Percentiles rank a stretch among this genome's conserved stretches.
Conservation (phyloP, 2,113 vertebrate genomes). For the Osmerus eperlanus region DNA sequence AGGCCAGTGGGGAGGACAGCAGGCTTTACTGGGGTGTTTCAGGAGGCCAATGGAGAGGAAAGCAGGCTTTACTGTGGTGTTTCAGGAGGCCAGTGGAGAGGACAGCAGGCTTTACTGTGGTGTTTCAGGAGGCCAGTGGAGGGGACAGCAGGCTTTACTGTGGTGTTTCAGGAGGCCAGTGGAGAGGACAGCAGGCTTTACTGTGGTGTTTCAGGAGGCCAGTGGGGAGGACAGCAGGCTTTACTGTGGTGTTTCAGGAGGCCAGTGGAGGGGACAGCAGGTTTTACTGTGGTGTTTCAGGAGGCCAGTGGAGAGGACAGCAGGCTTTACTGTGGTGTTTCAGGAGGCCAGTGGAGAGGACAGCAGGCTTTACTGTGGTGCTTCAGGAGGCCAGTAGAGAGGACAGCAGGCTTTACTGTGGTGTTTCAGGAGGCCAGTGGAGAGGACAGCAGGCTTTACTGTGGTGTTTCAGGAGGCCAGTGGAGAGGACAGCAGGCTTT, state of each 20-base stretch:
- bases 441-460: not conserved
- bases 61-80: not conserved
- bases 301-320: no score
- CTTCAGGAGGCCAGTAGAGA: no score
- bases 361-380: no score
- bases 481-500: no score
- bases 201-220: not conserved
- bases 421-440: no score
- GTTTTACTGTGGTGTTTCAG: not conserved
- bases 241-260: not conserved
- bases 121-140: not conserved
- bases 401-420: not conserved
- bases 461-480: not conserved
- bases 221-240: no score
- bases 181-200: not conserved
- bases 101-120: not conserved
- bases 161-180: no score
- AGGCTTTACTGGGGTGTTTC: not conserved
- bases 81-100: not conserved
- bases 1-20: no score
- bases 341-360: not conserved
- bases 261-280: no score
- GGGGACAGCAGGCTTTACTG: no score
- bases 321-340: slow-evolving; percentile 1
- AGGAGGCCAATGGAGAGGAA: not conserved